These are phyloP conservation scores for Sebastes schlegelii DNA, from an alignment of 2,113 vertebrate species.

Conservation along the genomic window DNA sequence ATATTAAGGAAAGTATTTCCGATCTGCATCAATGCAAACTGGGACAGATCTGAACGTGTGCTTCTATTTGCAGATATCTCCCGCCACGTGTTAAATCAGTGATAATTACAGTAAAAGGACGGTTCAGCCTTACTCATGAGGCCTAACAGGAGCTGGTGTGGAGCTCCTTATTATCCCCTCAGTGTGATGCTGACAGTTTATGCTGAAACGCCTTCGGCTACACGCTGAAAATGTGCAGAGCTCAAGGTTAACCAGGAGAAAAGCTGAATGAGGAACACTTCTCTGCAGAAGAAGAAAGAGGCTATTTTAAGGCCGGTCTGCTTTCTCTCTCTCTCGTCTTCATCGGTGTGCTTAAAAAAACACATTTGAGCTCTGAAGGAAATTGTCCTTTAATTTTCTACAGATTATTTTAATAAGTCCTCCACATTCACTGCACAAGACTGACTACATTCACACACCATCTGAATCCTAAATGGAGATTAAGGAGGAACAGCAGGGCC, in stretches of 20 bases:
- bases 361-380: not conserved
- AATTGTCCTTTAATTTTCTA: slow-evolving; percentile 28
- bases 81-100: not conserved
- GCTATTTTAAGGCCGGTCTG: slow-evolving; percentile 26
- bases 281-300: slow-evolving; percentile 25
- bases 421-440: slow-evolving; percentile 7
- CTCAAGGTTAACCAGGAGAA: slow-evolving; percentile 61
- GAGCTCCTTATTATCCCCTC: slow-evolving; percentile 35
- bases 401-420: slow-evolving; percentile 31
- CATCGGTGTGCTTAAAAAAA: slow-evolving; percentile 19
- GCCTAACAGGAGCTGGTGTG: slow-evolving; percentile 8
- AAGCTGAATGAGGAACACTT: slow-evolving; percentile 30
- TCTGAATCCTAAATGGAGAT: slow-evolving; percentile 19
- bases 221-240: slow-evolving; percentile 22
- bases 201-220: slow-evolving; percentile 36
- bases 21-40: not conserved
- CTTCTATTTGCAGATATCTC: not conserved
- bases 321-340: slow-evolving; percentile 8
- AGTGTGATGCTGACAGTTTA: slow-evolving; percentile 40
- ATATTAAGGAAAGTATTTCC: not conserved
- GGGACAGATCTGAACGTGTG: not conserved
- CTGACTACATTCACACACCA: slow-evolving; percentile 11
- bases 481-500: not conserved
- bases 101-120: not conserved
- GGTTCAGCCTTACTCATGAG: not conserved